phyloP scores from a whole-genome alignment of 2,888 invertebrate species.

The Chorisops tibialis region DNA sequence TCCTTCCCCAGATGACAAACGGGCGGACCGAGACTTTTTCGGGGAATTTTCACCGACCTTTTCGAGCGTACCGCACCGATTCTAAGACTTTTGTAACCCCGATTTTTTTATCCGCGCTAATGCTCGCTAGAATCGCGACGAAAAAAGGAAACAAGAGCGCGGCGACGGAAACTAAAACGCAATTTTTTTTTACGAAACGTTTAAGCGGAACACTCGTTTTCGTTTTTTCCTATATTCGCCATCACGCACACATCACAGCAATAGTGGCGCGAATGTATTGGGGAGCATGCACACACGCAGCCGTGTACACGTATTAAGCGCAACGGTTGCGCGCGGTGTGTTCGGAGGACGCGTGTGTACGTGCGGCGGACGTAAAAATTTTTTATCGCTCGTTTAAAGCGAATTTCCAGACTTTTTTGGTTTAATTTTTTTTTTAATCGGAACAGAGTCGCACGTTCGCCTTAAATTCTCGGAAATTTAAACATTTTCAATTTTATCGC shows the following conservation, averaged over 20 bases:
- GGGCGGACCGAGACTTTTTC: slow-evolving; percentile 2
- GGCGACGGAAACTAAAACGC: slow-evolving; percentile 29
- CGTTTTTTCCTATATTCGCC: slow-evolving; percentile 23
- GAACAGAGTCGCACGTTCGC: no score
- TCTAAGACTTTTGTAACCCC: slow-evolving; percentile 6
- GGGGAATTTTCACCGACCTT: neutral
- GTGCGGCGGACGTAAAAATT: no score
- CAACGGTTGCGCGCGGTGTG: neutral
- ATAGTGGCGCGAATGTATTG: neutral
- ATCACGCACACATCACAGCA: slow-evolving; percentile 24
- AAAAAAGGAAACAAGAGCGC: slow-evolving; percentile 1
- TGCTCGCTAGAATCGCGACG: neutral
- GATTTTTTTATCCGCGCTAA: neutral
- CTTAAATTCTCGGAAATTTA: no score
- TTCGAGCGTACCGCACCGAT: neutral
- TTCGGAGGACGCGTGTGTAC: neutral
- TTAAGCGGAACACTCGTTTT: slow-evolving; percentile 26
- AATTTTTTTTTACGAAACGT: slow-evolving; percentile 29
- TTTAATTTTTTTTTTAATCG: no score
- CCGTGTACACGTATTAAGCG: no score
- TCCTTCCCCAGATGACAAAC: neutral
- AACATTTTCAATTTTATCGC: no score
- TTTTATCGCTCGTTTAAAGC: no score
- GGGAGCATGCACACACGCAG: no score
- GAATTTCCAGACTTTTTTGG: no score